Base-by-base conservation (phyloP, 2,113 vertebrate species). In the Puffinus mauretanicus region DNA sequence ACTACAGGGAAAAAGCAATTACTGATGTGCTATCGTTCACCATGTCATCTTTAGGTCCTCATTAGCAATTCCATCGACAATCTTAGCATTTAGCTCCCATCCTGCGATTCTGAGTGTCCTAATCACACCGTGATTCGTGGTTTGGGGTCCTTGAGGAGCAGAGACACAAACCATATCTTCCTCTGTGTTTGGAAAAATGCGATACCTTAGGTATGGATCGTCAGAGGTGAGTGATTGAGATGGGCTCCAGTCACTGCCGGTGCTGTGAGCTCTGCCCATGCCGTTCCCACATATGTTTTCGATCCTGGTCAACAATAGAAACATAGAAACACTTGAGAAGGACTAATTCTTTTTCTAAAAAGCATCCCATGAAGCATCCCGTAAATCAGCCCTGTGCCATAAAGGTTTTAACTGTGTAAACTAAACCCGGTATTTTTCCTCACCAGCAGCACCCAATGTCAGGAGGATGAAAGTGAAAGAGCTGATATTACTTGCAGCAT, bases 171-270 rank as follows among this genome's bases (percentile, higher is more conserved):
- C 21, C 30, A 25, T 2, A 0, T 80, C 61, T 95, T 88, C 52
- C 40, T 80, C 34, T 36, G 44, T 34, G 36, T 72, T 65, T 54
- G 42, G 15, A 61, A 58, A 93, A 90, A 21, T 2, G 2, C 1
- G 1, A 5, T 2, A 11, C 64, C 19, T 40, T 29, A 7, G 30
- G 22, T 13, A 13, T 14, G 67, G 34, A 26, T 30, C 7, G 1
- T 40, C 52, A 62, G 25, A 60, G 75, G 22, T 16, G 51, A 75
- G 16, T 11, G 42, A 46, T 0, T 55, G 77, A 66, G 55, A 29
- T 13, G 42, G 36, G 19, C 10, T 86, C n/a, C 0, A 0, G 67
- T 46, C 69, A 52, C 32, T 2, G 2, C 15, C 0, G 0, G 29
- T 36, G 52, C 49, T 58, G 36, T 42, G 32, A 36, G 42, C 51